These are phyloP conservation scores for Poecilus cupreus DNA, from an alignment of 2,888 invertebrate genomes.

Conservation along the genomic window DNA sequence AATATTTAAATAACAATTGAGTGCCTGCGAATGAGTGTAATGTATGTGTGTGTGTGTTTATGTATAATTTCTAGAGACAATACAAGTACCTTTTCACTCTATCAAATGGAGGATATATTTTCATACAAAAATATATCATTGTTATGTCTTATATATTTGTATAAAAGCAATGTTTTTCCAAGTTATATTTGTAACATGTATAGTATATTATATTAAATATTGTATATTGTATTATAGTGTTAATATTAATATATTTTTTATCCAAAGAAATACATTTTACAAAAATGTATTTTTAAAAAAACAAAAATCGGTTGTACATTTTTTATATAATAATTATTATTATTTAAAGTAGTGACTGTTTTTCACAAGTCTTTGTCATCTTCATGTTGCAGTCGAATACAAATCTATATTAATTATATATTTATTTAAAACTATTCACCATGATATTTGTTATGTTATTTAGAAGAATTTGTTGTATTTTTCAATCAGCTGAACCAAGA, in stretches of 20 bases:
- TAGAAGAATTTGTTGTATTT: slow-evolving; percentile 39
- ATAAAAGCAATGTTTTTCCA: slow-evolving; percentile 53
- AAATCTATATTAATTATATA: slow-evolving; percentile 44
- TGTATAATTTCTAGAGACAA: slow-evolving; percentile 38
- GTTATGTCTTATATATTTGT: slow-evolving; percentile 57
- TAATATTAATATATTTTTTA: slow-evolving; percentile 56
- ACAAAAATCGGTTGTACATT: slow-evolving; percentile 55
- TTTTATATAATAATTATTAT: slow-evolving; percentile 25
- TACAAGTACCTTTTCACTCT: slow-evolving; percentile 58
- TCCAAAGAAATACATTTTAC: slow-evolving; percentile 57
- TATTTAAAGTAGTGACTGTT: slow-evolving; percentile 52
- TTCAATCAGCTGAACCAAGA: slow-evolving; percentile 39
- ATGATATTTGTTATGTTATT: slow-evolving; percentile 20
- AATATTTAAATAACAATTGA: slow-evolving; percentile 43
- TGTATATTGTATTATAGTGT: slow-evolving; percentile 59
- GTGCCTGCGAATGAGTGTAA: not conserved
- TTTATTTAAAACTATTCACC: slow-evolving; percentile 43
- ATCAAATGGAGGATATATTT: slow-evolving; percentile 56
- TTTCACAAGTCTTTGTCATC: slow-evolving; percentile 32
- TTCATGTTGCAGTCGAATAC: slow-evolving; percentile 38
- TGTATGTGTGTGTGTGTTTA: slow-evolving; percentile 31
- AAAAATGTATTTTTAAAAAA: slow-evolving; percentile 52
- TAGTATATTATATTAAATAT: slow-evolving; percentile 44
- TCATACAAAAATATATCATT: slow-evolving; percentile 56
- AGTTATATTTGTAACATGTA: slow-evolving; percentile 55